A percentile compares a stretch with the other conserved stretches of the same genome.
Conservation (phyloP, 2,888 invertebrate genomes). For the Sthenelais limicola region DNA sequence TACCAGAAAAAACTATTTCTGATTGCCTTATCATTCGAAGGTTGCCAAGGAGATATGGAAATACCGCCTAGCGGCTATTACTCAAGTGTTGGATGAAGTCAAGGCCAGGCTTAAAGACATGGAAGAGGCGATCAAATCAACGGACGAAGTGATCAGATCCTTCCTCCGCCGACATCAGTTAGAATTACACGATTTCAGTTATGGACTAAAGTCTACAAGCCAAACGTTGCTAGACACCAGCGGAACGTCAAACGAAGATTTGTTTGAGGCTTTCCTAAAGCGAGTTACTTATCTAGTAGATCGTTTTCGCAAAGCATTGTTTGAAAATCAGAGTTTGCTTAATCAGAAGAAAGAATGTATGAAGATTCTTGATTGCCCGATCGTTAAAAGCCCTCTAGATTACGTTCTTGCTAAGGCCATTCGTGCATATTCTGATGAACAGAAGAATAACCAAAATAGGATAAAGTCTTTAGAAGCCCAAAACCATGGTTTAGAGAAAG, state of each 20-base stretch:
- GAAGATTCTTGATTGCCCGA: neutral
- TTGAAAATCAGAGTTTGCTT: constrained; percentile 22
- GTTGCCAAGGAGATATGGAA: constrained; percentile 23
- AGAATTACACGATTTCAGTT: constrained; percentile 13
- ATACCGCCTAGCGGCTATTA: constrained; percentile 6
- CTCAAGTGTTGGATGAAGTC: constrained; percentile 4
- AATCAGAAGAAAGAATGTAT: constrained; percentile 21
- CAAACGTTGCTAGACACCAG: constrained; percentile 18
- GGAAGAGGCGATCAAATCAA: constrained; percentile 2
- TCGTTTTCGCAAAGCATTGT: neutral
- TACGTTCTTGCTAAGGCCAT: no score
- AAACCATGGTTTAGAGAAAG: no score
- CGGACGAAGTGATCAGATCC: constrained; percentile 3
- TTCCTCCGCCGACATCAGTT: constrained; percentile 15
- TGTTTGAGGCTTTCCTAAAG: neutral
- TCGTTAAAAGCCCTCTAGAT: constrained; percentile 6
- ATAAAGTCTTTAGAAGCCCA: no score
- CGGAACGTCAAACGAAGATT: neutral
- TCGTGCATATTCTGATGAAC: no score
- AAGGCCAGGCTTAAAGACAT: neutral
- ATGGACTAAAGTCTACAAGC: constrained; percentile 24
- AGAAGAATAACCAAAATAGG: no score
- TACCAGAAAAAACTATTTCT: no score
- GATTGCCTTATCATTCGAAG: no score
- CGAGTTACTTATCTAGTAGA: constrained; percentile 12